Evolutionary conservation across 2,797 vertebrate genomes (phyloP).

Genomic region (Cetoscarus ocellatus): DNA sequence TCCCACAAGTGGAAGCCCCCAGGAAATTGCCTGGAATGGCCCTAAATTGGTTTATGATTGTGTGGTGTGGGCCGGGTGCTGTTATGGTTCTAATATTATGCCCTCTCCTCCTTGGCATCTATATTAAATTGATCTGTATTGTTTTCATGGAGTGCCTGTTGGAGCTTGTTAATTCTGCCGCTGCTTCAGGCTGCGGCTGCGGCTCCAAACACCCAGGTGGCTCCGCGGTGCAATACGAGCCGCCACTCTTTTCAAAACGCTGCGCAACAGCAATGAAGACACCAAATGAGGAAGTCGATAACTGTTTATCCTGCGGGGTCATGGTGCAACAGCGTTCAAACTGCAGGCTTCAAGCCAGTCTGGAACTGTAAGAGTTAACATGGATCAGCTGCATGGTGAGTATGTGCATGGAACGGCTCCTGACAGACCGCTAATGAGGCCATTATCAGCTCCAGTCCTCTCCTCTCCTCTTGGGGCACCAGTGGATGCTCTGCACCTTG

Average conservation of each 20-base stretch:
- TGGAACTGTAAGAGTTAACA: constrained; percentile 67
- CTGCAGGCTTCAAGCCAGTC: constrained; percentile 9
- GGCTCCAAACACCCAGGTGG: constrained; percentile 51
- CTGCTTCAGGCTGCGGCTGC: constrained; percentile 66
- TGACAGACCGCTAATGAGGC: constrained; percentile 90
- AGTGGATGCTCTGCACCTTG: constrained; percentile 76
- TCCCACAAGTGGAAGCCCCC: constrained; percentile 86
- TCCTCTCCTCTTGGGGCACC: constrained; percentile 78
- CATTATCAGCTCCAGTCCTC: constrained; percentile 85
- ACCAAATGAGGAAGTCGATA: constrained; percentile 30
- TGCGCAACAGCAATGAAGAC: constrained; percentile 14
- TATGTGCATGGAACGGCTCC: constrained; percentile 79
- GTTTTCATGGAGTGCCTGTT: constrained; percentile 82
- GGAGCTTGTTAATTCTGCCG: constrained; percentile 79
- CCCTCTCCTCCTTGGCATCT: constrained; percentile 83
- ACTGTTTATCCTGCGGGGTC: constrained; percentile 45
- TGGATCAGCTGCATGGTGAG: constrained; percentile 74
- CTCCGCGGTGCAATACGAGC: constrained; percentile 39
- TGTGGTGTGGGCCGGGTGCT: constrained; percentile 80
- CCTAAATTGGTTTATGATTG: constrained; percentile 91
- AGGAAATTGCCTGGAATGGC: constrained; percentile 89
- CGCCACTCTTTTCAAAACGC: constrained; percentile 33
- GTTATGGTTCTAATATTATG: constrained; percentile 86
- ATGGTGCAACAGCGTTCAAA: not conserved
- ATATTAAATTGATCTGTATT: constrained; percentile 87